Conservation (phyloP, 2,888 invertebrate species). For the Ectemnius lituratus region DNA sequence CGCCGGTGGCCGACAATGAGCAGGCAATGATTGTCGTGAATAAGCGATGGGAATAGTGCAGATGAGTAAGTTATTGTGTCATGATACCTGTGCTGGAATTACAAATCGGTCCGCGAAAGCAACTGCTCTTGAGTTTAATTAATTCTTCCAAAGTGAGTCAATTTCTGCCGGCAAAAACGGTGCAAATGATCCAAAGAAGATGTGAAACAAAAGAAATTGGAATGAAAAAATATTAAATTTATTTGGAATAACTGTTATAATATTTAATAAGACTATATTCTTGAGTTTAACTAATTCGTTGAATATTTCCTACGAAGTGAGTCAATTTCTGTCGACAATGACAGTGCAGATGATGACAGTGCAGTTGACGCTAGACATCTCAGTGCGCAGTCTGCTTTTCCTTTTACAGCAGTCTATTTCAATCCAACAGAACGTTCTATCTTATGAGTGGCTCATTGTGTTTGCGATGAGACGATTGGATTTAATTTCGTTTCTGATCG, state of each 20-base stretch:
- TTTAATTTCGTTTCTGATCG: too few relatives aligned
- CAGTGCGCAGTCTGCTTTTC: too few relatives aligned
- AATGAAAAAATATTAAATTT: too few relatives aligned
- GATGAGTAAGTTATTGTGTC: conserved; percentile 8
- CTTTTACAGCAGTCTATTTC: too few relatives aligned
- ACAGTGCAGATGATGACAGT: too few relatives aligned
- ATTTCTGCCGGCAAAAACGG: not conserved
- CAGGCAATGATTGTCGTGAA: conserved; percentile 11
- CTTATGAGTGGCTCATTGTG: too few relatives aligned
- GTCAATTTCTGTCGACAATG: not conserved
- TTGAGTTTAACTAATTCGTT: not conserved
- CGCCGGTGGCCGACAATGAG: not conserved
- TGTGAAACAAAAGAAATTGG: too few relatives aligned
- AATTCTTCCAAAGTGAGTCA: not conserved
- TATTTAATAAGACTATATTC: not conserved
- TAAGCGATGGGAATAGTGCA: conserved; percentile 22
- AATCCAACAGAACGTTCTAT: too few relatives aligned
- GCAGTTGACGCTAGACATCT: too few relatives aligned
- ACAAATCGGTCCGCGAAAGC: not conserved
- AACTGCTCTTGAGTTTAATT: not conserved
- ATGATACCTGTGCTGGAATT: conserved; percentile 7
- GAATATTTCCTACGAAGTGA: not conserved
- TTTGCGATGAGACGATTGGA: too few relatives aligned
- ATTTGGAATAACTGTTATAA: too few relatives aligned
- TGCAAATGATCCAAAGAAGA: too few relatives aligned